Evolutionary conservation across 2,797 vertebrate genomes (phyloP), one percentile per base, ranked within the genome.

Genomic region (Crax fasciolata): DNA sequence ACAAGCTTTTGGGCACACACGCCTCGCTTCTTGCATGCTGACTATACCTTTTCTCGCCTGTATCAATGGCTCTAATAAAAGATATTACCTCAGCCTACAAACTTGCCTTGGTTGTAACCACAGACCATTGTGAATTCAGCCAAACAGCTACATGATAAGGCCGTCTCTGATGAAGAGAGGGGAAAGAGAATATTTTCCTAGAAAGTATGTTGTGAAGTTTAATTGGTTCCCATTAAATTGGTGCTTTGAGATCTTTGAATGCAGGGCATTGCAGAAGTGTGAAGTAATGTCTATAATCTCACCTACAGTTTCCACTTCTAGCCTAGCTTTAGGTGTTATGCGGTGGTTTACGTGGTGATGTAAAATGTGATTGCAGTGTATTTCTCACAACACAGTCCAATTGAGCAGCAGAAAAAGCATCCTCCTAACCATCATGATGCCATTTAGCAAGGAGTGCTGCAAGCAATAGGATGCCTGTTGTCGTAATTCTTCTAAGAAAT

Each of bases 381-480:
- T 82, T 94, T 96, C 84, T 90, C 79, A 66, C 71, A 79, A 66
- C 76, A 54, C 48, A 71, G 88, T 85, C 84, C 74, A 77, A 59
- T 10, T 88, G 93, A 92, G 87, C 4, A 49, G 87, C 80, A 91
- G 82, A 59, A 80, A 92, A 90, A 84, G 52, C 81, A 76, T 96
- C 78, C 77, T 87, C 78, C 97, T 97, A 96, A 94, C 95, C 97
- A 91, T 96, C 95, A 94, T 39, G 82, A 96, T 96, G 94, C 96
- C 96, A 92, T 98, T 98, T 97, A 96, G 97, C 96, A 94, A 92
- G 55, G 87, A 86, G 94, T 67, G 85, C 90, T 97, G 94, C 89
- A 83, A 87, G 92, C 70, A 94, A 71, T 92, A 82, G 68, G 87
- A 52, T 65, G 63, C 66, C 87, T 90, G 89, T 89, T 93, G 96